phyloP scores from a whole-genome alignment of 2,797 vertebrate genomes.

The Kryptopterus vitreolus region DNA sequence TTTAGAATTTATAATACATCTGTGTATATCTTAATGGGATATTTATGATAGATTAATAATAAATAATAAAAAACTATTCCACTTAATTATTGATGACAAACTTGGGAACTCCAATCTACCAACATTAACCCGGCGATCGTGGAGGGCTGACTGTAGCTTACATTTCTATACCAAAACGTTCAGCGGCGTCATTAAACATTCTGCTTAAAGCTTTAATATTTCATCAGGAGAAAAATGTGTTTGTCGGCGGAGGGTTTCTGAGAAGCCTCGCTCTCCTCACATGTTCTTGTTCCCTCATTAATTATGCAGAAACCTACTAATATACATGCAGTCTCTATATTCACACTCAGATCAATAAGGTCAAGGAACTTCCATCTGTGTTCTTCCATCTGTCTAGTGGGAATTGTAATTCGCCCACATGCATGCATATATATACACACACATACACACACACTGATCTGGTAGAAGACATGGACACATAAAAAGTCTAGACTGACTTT shows the following conservation, averaged over 20 bases:
- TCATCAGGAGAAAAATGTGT: constrained; percentile 40
- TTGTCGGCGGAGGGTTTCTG: constrained; percentile 9
- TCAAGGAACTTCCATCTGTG: not conserved
- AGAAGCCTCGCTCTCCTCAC: constrained; percentile 26
- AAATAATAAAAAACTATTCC: no score
- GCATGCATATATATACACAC: not conserved
- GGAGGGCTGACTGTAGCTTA: not conserved
- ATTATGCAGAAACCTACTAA: constrained; percentile 31
- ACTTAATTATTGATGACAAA: no score
- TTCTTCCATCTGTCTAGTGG: not conserved
- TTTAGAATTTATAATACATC: no score
- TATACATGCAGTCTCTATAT: not conserved
- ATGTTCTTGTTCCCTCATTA: constrained; percentile 16
- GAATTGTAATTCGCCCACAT: constrained; percentile 2
- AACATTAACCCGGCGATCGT: not conserved
- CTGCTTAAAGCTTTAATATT: constrained; percentile 48
- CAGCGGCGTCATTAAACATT: not conserved
- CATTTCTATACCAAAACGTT: not conserved
- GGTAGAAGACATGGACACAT: no score
- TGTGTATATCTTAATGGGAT: no score
- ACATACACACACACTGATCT: constrained; percentile 15
- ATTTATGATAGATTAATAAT: no score
- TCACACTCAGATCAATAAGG: not conserved
- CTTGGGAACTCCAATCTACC: not conserved
- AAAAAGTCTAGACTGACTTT: no score